These are phyloP conservation scores for Sarcophaga caerulescens DNA, from an alignment of 2,888 invertebrate genomes.

Conservation along the genomic window DNA sequence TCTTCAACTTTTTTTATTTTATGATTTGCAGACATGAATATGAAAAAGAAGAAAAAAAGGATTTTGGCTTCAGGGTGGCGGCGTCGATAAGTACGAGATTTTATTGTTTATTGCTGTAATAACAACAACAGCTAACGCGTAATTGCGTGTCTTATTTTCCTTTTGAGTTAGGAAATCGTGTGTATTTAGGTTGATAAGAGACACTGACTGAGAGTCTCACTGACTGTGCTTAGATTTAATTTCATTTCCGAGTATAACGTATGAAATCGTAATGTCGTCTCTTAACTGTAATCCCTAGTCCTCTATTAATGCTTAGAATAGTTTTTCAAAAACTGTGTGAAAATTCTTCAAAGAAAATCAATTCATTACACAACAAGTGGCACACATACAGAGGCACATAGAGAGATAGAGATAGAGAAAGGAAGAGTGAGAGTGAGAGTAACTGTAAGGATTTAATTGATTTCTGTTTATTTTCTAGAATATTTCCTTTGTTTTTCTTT, in stretches of 20 bases:
- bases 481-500: not conserved
- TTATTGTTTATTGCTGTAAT: conserved; percentile 49
- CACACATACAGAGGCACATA: too few species aligned
- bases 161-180: not conserved
- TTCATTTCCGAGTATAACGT: too few species aligned
- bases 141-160: conserved; percentile 27
- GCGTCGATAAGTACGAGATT: conserved; percentile 36
- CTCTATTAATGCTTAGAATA: too few species aligned
- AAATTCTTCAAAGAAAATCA: too few species aligned
- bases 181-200: not conserved
- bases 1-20: conserved; percentile 26
- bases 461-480: not conserved
- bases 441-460: not conserved
- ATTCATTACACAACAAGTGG: too few species aligned
- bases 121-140: conserved; percentile 8
- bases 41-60: conserved; percentile 25
- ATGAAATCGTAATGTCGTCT: too few species aligned
- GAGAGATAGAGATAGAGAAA: too few species aligned
- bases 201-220: too few species aligned
- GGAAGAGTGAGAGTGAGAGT: too few species aligned
- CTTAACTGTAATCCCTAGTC: too few species aligned
- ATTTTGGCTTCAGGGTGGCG: conserved; percentile 69
- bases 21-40: conserved; percentile 38
- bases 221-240: too few species aligned
- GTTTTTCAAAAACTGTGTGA: too few species aligned